These are phyloP conservation scores for Hyles lineata DNA, from an alignment of 2,888 invertebrate genomes.

Conservation along the genomic window DNA sequence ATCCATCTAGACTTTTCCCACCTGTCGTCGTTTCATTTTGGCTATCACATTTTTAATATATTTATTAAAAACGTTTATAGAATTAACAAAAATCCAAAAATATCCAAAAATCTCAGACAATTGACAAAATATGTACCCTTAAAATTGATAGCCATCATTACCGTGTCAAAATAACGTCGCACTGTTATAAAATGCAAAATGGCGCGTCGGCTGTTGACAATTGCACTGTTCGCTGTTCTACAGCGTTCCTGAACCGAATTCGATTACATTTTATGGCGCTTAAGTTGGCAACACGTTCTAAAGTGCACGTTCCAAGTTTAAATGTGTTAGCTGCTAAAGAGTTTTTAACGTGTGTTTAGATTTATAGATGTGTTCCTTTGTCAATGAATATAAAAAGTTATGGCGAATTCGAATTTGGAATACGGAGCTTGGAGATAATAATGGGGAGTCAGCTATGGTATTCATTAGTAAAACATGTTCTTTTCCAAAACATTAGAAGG, in stretches of 20 bases:
- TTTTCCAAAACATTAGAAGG: too few relatives aligned
- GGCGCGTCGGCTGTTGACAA: slow-evolving; percentile 77
- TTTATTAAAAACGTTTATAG: too few relatives aligned
- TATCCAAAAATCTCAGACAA: background rate
- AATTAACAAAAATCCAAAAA: too few relatives aligned
- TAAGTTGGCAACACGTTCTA: slow-evolving; percentile 65
- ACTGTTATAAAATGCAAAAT: slow-evolving; percentile 75
- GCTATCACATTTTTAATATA: too few relatives aligned
- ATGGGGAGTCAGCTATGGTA: too few relatives aligned
- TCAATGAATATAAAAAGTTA: background rate
- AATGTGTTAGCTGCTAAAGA: slow-evolving; percentile 43
- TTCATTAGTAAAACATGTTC: too few relatives aligned
- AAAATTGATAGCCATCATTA: slow-evolving; percentile 73
- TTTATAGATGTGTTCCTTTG: slow-evolving; percentile 36
- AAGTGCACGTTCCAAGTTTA: slow-evolving; percentile 59
- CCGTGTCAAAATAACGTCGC: slow-evolving; percentile 61
- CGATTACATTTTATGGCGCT: slow-evolving; percentile 79
- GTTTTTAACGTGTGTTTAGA: slow-evolving; percentile 39
- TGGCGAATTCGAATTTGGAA: too few relatives aligned
- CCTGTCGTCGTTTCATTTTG: too few relatives aligned
- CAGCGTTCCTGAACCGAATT: slow-evolving; percentile 73
- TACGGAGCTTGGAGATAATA: too few relatives aligned
- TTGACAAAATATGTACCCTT: slow-evolving; percentile 46
- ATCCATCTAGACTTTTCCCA: too few relatives aligned
- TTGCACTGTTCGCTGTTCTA: slow-evolving; percentile 58